Conservation (phyloP, 30 jellyfish, hydroid and myxozoan genomes). For the Aurelia aurita region DNA sequence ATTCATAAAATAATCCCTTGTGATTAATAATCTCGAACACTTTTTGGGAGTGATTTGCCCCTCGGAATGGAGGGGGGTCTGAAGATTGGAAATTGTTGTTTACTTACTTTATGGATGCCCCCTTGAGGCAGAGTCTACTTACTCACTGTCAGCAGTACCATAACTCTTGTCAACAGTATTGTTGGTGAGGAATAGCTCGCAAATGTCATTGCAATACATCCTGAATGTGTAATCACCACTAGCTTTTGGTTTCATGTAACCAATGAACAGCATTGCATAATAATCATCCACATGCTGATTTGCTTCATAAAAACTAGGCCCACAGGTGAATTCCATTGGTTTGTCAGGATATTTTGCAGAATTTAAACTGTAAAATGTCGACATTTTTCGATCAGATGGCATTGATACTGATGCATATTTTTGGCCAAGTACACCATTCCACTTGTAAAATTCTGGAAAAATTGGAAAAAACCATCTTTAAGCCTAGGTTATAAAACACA, state of each 20-base stretch:
- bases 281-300: background rate
- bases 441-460: conserved; percentile 21
- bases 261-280: conserved; percentile 33
- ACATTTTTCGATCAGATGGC: background rate
- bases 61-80: too few relatives aligned
- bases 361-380: conserved; percentile 13
- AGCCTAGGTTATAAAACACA: background rate
- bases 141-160: background rate
- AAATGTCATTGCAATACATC: conserved; percentile 36
- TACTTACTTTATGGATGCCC: too few relatives aligned
- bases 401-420: background rate
- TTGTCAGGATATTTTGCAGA: conserved; percentile 11
- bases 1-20: too few relatives aligned
- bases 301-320: conserved; percentile 4
- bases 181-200: conserved; percentile 11
- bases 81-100: too few relatives aligned
- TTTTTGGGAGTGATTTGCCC: too few relatives aligned
- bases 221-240: conserved; percentile 6
- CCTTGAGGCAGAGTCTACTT: too few relatives aligned
- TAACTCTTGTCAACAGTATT: background rate
- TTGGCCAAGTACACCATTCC: conserved; percentile 44
- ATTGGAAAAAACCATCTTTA: background rate
- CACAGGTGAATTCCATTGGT: conserved; percentile 1
- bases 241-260: conserved; percentile 11
- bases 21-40: too few relatives aligned